Percentiles rank a stretch among this genome's conserved stretches.
Evolutionary conservation across 2,888 invertebrate genomes (phyloP).

Genomic region (Resseliella maxima): DNA sequence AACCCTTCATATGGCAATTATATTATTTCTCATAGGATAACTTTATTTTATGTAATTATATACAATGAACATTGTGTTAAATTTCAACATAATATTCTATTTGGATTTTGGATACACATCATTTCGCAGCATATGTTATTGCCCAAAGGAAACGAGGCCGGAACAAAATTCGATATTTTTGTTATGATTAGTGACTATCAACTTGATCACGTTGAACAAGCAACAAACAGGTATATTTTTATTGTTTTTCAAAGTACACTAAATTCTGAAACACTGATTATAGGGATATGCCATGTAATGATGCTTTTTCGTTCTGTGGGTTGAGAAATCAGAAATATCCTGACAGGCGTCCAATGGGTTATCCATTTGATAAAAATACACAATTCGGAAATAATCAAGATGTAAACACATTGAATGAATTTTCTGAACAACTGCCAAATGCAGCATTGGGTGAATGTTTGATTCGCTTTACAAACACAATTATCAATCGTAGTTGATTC

Average conservation of each 20-base stretch:
- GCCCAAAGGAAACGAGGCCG: conserved; percentile 76
- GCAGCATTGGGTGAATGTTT: conserved; percentile 20
- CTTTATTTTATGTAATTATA: too few species aligned
- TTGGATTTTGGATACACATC: too few species aligned
- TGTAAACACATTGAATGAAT: background rate
- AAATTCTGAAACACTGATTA: too few species aligned
- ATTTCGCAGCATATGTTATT: conserved; percentile 83
- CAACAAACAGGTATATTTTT: conserved; percentile 60
- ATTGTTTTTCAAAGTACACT: too few species aligned
- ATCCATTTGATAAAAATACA: conserved; percentile 68
- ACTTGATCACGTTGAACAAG: conserved; percentile 68
- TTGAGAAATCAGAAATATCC: conserved; percentile 76
- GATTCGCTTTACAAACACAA: conserved; percentile 25
- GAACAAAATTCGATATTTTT: conserved; percentile 77
- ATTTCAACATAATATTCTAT: too few species aligned
- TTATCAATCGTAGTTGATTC: conserved; percentile 30
- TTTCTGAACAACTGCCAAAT: conserved; percentile 40
- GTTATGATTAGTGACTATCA: conserved; percentile 81
- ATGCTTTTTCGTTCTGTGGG: conserved; percentile 78
- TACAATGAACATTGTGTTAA: too few species aligned
- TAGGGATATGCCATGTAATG: conserved; percentile 69
- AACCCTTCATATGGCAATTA: too few species aligned
- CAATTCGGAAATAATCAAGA: background rate
- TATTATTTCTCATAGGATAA: too few species aligned
- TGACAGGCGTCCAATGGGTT: conserved; percentile 76